phyloP scores from a whole-genome alignment of 2,113 vertebrate species.

The Mohoua ochrocephala region DNA sequence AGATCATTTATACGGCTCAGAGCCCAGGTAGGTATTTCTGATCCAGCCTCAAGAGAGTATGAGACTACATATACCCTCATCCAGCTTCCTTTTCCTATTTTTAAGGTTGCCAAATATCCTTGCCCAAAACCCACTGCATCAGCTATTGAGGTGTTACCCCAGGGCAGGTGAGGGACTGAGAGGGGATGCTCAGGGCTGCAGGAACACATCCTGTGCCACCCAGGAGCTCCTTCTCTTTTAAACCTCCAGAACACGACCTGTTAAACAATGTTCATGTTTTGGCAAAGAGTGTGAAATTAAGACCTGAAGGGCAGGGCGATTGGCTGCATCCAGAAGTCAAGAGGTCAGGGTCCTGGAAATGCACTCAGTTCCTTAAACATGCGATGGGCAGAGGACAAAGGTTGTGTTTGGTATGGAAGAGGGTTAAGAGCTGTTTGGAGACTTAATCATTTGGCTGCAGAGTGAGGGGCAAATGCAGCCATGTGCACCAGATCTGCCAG shows the following conservation, averaged over 20 bases:
- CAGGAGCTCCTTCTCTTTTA: background rate
- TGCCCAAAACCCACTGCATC: background rate
- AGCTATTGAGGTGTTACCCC: background rate
- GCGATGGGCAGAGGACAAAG: background rate
- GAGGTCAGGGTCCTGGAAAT: background rate
- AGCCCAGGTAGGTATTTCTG: background rate
- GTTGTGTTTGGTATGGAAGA: background rate
- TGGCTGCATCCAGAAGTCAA: background rate
- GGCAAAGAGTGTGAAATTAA: background rate
- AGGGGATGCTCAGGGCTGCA: background rate
- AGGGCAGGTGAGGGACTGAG: background rate
- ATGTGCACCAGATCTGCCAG: background rate
- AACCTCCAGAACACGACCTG: background rate
- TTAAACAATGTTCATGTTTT: background rate
- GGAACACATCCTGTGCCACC: background rate
- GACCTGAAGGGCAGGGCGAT: background rate
- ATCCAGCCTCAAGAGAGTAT: background rate
- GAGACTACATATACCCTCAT: background rate
- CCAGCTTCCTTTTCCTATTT: background rate
- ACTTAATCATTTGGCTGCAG: fast-evolving
- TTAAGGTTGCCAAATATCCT: background rate
- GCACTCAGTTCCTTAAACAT: background rate
- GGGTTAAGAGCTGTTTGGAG: background rate
- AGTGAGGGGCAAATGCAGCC: background rate
- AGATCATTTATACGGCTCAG: background rate